Conservation (phyloP, 2,797 vertebrate genomes). For the Strix occidentalis region DNA sequence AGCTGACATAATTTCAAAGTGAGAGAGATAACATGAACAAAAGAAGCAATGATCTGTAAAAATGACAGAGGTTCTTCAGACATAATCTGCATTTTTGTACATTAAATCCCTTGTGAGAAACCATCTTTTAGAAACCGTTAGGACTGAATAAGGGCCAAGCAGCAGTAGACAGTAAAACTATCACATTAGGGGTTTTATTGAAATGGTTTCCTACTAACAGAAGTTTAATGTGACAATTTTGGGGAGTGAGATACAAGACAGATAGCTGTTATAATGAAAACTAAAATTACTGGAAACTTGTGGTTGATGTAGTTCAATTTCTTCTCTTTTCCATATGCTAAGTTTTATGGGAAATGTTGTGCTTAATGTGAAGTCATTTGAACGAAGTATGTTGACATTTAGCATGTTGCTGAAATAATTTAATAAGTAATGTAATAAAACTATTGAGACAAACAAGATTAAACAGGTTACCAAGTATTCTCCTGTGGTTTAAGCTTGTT, state of each 20-base stretch:
- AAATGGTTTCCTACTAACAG: not conserved
- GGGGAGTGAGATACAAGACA: not conserved
- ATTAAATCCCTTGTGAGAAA: not conserved
- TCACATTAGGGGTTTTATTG: not conserved
- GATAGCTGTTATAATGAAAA: not conserved
- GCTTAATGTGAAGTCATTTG: not conserved
- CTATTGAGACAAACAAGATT: not conserved
- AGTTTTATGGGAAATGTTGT: not conserved
- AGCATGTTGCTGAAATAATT: not conserved
- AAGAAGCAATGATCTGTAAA: not conserved
- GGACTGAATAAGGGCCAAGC: not conserved
- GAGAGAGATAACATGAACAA: not conserved
- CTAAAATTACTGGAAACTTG: not conserved
- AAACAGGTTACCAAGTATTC: not conserved
- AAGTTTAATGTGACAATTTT: not conserved
- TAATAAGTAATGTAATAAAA: not conserved
- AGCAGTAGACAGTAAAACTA: slow-evolving; percentile 27
- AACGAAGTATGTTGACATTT: not conserved
- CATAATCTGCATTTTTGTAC: slow-evolving; percentile 18
- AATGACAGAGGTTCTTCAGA: not conserved
- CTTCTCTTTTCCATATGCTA: not conserved
- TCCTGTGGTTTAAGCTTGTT: not conserved
- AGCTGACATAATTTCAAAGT: not conserved
- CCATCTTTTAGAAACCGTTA: not conserved
- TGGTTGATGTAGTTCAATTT: not conserved